Evolutionary conservation across 2,888 invertebrate genomes (phyloP), one percentile per base, ranked within the genome.

Genomic region (Drosophila hawaiiensis): DNA sequence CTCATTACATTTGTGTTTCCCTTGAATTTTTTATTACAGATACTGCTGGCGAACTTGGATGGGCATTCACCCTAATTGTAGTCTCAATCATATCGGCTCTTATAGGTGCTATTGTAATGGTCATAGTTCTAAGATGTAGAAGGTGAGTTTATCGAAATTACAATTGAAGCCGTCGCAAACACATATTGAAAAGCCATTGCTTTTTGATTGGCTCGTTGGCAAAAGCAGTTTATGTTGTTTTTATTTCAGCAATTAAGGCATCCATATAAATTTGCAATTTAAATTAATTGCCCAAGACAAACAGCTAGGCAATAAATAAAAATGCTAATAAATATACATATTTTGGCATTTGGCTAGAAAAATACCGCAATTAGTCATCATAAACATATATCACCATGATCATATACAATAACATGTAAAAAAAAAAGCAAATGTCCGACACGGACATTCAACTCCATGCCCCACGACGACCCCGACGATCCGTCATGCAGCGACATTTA

Each of bases 91-190:
- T 95, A 91, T 96, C 96, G 80, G 96, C 96, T 84, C 94, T 95
- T 78, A 94, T 96, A 92, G 96, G 96, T 86, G 96, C 96, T 84
- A 95, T 96, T 91, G 94, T 96, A 89, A 96, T 96, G 96, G 95
- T 96, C 92, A 94, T 95, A 92, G 95, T 95, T 80, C 94, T 96
- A 87, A 96, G 96, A 92, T 96, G 96, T 94, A 94, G 91, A 92
- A 93, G 93, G 93, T 93, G 84, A 92, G 93, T 92, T 37, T 31
- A 0, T n/a, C 3, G 6, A 19, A 12, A 35, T 19, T 4, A 4
- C 7, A 12, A 37, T 16, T 43, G 22, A 5, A 43, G 12, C 2
- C 25, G 22, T 25, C 47, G 7, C 47, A 4, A 28, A n/a, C 12
- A 55, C 2, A 10, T 14, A 5, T 19, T 28, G 28, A 19, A 28